These are phyloP conservation scores for Rhagoletis pomonella DNA, from an alignment of 1,140 invertebrate genomes.

Conservation along the genomic window DNA sequence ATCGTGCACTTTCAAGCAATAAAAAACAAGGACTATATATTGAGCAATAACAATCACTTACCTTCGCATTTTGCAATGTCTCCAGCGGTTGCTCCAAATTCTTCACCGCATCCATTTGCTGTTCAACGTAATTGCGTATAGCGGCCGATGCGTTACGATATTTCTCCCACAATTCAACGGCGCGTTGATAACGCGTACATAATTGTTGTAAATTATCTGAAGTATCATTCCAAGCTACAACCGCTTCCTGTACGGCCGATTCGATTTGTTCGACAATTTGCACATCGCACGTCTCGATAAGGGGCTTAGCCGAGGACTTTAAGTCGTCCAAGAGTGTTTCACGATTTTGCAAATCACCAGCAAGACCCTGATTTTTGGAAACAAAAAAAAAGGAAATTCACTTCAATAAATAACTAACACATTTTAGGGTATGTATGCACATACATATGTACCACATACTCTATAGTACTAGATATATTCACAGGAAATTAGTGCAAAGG, in stretches of 20 bases:
- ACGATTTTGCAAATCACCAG: conserved; percentile 79
- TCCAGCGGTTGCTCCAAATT: conserved; percentile 70
- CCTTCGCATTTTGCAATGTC: conserved; percentile 71
- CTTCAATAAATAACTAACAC: no score
- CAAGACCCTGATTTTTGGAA: conserved; percentile 75
- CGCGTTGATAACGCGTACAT: conserved; percentile 83
- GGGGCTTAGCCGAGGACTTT: conserved; percentile 80
- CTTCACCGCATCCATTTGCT: conserved; percentile 76
- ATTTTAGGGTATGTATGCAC: no score
- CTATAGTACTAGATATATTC: no score
- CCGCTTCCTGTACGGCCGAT: conserved; percentile 83
- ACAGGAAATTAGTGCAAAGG: no score
- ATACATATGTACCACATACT: no score
- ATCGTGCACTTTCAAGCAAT: no score
- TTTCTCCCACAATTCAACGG: conserved; percentile 84
- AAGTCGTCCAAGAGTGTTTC: conserved; percentile 84
- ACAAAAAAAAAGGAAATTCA: background rate
- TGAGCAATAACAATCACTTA: conserved; percentile 58
- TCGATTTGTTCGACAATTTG: conserved; percentile 82
- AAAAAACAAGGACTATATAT: no score
- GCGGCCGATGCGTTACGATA: conserved; percentile 85
- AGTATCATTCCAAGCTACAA: conserved; percentile 85
- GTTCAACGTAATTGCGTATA: conserved; percentile 82
- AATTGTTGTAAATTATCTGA: conserved; percentile 82
- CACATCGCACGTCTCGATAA: conserved; percentile 81